Percentiles rank a stretch among this genome's conserved stretches.
Conservation (phyloP, 2,888 invertebrate species). For the Epinotia ramella region DNA sequence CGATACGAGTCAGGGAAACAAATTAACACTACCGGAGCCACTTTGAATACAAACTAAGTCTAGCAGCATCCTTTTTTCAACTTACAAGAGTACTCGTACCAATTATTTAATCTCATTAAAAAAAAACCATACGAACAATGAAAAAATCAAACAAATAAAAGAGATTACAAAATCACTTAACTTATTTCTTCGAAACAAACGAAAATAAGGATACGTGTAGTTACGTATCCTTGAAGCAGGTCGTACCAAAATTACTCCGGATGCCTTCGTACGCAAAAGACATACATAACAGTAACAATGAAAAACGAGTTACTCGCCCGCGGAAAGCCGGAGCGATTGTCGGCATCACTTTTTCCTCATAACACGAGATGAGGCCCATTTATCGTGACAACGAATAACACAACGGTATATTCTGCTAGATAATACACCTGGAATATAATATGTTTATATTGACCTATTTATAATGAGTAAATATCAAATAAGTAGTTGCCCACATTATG, state of each 20-base stretch:
- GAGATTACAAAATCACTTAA: not conserved
- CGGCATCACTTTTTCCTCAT: constrained; percentile 67
- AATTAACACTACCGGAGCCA: constrained; percentile 8
- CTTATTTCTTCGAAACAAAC: constrained; percentile 5
- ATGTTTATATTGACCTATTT: no score
- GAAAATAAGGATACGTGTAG: not conserved
- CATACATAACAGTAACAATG: constrained; percentile 50
- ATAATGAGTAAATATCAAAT: no score
- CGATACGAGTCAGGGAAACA: constrained; percentile 45
- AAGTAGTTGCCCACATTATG: no score
- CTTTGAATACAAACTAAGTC: not conserved
- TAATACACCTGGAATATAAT: constrained; percentile 23
- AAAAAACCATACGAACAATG: not conserved
- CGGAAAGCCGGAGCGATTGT: constrained; percentile 56
- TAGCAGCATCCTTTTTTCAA: not conserved
- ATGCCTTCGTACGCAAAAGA: constrained; percentile 40
- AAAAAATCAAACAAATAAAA: not conserved
- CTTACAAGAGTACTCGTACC: not conserved
- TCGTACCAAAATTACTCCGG: constrained; percentile 27
- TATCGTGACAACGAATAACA: constrained; percentile 54
- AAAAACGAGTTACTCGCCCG: constrained; percentile 49
- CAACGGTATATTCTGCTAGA: constrained; percentile 31
- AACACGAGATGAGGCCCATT: constrained; percentile 60
- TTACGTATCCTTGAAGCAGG: constrained; percentile 14
- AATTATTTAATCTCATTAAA: not conserved